Evolutionary conservation across 2,113 vertebrate species (phyloP).

Genomic region (Cyanoramphus novaezelandiae): DNA sequence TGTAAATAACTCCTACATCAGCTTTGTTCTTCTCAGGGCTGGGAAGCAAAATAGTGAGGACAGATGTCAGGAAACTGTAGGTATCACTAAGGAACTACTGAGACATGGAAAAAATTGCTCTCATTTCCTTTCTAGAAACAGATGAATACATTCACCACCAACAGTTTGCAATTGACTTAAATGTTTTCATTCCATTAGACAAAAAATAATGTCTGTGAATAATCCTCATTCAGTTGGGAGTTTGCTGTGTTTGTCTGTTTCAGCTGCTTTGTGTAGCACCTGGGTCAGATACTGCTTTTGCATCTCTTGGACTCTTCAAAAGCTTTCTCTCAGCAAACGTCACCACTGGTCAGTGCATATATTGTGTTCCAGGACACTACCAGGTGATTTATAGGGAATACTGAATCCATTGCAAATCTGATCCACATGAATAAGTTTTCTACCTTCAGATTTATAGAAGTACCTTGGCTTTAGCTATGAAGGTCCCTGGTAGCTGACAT

Average conservation of each 20-base stretch:
- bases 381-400: background rate
- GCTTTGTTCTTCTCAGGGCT: background rate
- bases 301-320: background rate
- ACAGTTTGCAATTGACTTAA: background rate
- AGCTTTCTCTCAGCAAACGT: background rate
- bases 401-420: background rate
- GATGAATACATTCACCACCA: background rate
- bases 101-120: background rate
- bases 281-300: background rate
- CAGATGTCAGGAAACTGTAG: background rate
- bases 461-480: background rate
- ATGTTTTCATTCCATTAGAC: background rate
- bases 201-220: background rate
- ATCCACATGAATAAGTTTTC: background rate
- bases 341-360: background rate
- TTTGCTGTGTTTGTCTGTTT: background rate
- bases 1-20: conserved; percentile 25
- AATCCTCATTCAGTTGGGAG: background rate
- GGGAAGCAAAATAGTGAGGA: background rate
- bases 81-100: background rate
- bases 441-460: background rate
- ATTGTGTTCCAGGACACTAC: background rate
- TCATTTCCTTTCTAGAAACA: background rate
- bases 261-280: background rate
- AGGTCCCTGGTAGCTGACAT: background rate